Conservation (phyloP, 2,797 vertebrate species). For the Amniataba percoides region DNA sequence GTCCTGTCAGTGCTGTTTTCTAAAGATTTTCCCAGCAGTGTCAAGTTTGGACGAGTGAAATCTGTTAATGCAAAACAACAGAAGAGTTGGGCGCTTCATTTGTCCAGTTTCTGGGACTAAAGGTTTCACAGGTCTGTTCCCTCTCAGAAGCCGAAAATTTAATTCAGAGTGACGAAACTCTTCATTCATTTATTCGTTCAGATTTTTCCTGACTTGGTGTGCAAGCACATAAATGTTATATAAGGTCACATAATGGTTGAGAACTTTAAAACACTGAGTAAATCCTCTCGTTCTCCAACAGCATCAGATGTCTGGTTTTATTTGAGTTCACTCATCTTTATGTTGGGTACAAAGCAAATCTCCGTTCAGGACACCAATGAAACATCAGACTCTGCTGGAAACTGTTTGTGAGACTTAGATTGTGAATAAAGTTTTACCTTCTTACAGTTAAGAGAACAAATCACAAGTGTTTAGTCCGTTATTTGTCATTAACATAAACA, state of each 20-base stretch:
- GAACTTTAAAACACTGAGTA: neutral
- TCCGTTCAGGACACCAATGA: neutral
- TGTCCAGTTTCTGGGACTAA: neutral
- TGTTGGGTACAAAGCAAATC: neutral
- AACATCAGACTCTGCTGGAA: neutral
- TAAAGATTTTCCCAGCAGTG: neutral
- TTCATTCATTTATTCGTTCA: conserved; percentile 2
- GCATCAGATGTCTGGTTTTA: neutral
- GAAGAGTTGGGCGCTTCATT: neutral
- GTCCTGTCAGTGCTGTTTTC: neutral
- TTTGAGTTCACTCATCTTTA: neutral
- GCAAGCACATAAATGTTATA: conserved; percentile 25
- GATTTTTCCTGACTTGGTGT: conserved; percentile 29
- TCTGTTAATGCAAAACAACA: conserved; percentile 8
- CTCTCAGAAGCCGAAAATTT: neutral
- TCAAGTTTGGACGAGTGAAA: conserved; percentile 1
- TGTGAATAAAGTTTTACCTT: conserved; percentile 18
- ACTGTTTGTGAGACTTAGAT: neutral
- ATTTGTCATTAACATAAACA: conserved; percentile 75
- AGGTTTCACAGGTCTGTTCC: neutral
- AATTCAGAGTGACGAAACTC: conserved; percentile 3
- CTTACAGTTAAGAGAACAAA: conserved; percentile 4
- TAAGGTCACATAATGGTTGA: neutral
- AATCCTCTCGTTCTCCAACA: neutral
- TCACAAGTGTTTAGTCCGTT: conserved; percentile 45